phyloP scores from a whole-genome alignment of 2,797 vertebrate genomes.

The Pipistrellus nathusii region DNA sequence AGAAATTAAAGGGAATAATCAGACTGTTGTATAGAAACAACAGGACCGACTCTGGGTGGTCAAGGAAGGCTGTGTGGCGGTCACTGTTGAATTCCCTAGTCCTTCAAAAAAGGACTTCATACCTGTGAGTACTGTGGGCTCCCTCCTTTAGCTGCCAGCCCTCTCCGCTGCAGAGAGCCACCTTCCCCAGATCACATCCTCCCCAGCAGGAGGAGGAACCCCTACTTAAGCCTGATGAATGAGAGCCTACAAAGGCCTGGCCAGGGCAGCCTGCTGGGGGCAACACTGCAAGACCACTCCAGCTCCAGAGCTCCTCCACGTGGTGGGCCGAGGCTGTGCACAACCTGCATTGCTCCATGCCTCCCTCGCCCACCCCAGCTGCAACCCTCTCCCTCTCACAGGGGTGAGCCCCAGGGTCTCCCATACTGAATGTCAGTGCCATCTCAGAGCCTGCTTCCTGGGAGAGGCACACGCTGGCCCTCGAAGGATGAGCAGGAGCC shows the following conservation, averaged over 20 bases:
- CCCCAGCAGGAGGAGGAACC: not conserved
- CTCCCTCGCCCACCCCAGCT: not conserved
- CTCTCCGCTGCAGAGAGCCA: not conserved
- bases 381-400: not conserved
- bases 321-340: no score
- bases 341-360: not conserved
- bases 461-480: not conserved
- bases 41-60: not conserved
- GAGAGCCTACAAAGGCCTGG: not conserved
- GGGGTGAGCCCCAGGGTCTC: not conserved
- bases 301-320: not conserved
- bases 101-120: not conserved
- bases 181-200: not conserved
- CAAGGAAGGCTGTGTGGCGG: not conserved
- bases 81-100: not conserved
- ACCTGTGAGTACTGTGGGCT: not conserved
- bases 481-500: not conserved
- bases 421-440: not conserved
- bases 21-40: not conserved
- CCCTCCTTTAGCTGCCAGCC: not conserved
- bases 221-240: not conserved
- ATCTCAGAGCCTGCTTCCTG: not conserved
- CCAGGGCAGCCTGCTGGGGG: not conserved
- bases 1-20: not conserved
- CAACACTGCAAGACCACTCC: not conserved